Evolutionary conservation across 1,140 invertebrate genomes (phyloP).

Genomic region (Ceratoteleas bidentatus): DNA sequence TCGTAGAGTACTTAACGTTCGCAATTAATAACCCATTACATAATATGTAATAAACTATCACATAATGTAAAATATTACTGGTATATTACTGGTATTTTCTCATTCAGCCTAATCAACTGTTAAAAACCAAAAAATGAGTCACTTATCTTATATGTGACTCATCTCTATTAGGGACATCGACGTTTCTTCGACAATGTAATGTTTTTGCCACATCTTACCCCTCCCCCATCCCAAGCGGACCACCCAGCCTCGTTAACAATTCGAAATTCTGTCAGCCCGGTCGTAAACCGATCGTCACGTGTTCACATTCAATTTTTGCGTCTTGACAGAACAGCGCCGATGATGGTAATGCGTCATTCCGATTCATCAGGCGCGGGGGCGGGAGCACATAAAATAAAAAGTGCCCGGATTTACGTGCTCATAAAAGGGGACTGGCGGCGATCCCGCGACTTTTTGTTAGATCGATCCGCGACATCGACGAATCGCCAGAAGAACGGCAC

Average conservation of each 20-base stretch:
- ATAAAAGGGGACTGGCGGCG: constrained; percentile 34
- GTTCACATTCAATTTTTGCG: constrained; percentile 32
- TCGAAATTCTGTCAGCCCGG: not conserved
- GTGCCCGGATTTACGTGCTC: constrained; percentile 42
- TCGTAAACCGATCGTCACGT: constrained; percentile 14
- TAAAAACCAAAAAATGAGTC: no score
- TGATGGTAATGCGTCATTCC: constrained; percentile 33
- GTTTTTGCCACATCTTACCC: no score
- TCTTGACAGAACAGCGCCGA: constrained; percentile 6
- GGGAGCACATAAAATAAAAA: constrained; percentile 29
- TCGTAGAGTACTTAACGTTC: no score
- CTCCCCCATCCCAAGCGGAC: no score
- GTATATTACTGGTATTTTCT: no score
- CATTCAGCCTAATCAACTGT: no score
- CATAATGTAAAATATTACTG: no score
- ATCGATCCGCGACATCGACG: constrained; percentile 17
- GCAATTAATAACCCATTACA: no score
- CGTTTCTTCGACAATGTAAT: no score
- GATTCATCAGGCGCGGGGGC: constrained; percentile 19
- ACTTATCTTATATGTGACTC: no score
- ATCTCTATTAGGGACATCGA: no score
- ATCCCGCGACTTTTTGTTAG: constrained; percentile 21
- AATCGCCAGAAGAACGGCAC: not conserved
- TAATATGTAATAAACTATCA: no score
- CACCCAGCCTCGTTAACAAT: not conserved